A percentile compares a stretch with the other conserved stretches of the same genome.
Conservation (phyloP, 2,113 vertebrate species). For the Seriola aureovittata region DNA sequence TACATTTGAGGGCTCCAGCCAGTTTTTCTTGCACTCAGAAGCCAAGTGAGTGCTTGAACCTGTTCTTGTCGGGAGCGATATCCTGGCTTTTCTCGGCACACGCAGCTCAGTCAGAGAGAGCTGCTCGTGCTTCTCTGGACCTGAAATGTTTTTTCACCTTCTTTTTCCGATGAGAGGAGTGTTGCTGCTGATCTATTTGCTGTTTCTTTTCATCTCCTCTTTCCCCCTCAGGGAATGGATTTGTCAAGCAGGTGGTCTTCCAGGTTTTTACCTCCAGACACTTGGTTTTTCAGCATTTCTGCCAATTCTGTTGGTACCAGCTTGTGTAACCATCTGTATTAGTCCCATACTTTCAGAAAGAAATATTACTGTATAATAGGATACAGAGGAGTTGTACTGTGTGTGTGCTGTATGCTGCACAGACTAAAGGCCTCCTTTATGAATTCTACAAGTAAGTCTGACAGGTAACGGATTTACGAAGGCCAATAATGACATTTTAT, state of each 20-base stretch:
- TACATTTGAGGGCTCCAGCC: conserved; percentile 28
- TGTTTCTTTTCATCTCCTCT: conserved; percentile 16
- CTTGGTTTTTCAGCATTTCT: conserved; percentile 26
- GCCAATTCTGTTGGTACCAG: conserved; percentile 19
- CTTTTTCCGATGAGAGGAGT: conserved; percentile 15
- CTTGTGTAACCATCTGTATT: conserved; percentile 45
- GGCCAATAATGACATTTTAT: not conserved
- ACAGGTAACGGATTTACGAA: not conserved
- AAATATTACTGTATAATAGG: not conserved
- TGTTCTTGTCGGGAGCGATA: conserved; percentile 35
- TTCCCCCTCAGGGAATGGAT: conserved; percentile 7
- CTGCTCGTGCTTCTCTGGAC: not conserved
- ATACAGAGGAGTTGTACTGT: not conserved
- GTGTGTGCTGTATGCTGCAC: not conserved
- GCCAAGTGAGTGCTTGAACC: conserved; percentile 47
- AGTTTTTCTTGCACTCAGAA: conserved; percentile 44
- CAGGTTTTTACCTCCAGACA: conserved; percentile 39
- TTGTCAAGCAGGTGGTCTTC: conserved; percentile 38
- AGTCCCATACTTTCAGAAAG: not conserved
- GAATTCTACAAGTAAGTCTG: not conserved
- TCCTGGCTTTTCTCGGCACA: conserved; percentile 11
- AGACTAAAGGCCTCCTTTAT: not conserved
- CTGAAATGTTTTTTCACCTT: conserved; percentile 27
- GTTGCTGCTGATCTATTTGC: conserved; percentile 29
- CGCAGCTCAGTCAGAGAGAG: conserved; percentile 6